phyloP scores from a whole-genome alignment of 2,888 invertebrate genomes.

The Schizaphis graminum region DNA sequence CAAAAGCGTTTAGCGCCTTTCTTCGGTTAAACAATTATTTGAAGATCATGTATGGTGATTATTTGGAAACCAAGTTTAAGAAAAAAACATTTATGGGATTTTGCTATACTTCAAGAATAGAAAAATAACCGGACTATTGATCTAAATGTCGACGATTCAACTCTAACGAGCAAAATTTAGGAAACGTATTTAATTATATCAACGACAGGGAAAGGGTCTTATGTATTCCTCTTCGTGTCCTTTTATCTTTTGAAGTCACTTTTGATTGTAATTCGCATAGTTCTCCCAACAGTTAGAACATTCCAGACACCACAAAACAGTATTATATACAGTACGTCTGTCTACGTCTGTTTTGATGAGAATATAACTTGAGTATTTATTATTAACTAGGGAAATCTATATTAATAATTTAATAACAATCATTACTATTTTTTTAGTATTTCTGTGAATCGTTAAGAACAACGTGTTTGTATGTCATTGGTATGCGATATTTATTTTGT shows the following conservation, averaged over 20 bases:
- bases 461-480: neutral
- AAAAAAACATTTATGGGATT: neutral
- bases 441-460: neutral
- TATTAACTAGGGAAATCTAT: neutral
- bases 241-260: neutral
- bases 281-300: neutral
- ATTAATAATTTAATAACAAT: neutral
- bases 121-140: neutral
- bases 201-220: neutral
- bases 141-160: neutral
- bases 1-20: neutral
- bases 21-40: neutral
- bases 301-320: neutral
- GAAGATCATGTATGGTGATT: neutral
- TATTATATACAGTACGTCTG: neutral
- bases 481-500: neutral
- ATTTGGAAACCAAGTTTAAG: neutral
- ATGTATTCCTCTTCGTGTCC: neutral
- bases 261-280: neutral
- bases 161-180: neutral
- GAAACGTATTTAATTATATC: neutral
- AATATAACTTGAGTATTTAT: neutral
- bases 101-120: no score
- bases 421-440: neutral
- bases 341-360: neutral